Evolutionary conservation across 2,797 vertebrate species (phyloP).

Genomic region (Pseudopleuronectes americanus): DNA sequence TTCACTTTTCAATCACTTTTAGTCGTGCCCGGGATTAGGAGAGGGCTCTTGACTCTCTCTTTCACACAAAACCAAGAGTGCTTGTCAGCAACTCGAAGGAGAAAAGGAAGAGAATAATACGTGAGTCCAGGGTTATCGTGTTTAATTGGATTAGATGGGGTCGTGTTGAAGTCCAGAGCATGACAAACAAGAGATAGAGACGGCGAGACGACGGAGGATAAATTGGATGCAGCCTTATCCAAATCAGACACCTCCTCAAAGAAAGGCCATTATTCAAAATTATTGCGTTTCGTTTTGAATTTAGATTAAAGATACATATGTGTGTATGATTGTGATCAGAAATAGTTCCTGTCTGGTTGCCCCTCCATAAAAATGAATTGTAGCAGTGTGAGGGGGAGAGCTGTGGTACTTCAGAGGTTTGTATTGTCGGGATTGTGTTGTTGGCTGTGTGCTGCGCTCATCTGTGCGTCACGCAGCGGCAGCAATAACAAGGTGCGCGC

Average conservation of each 20-base stretch:
- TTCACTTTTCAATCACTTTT: slow-evolving; percentile 77
- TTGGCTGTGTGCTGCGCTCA: slow-evolving; percentile 58
- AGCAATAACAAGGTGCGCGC: slow-evolving; percentile 76
- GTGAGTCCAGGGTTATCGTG: slow-evolving; percentile 78
- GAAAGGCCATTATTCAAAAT: too few species aligned
- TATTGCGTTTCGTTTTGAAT: too few species aligned
- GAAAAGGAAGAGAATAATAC: slow-evolving; percentile 75
- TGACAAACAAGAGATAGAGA: slow-evolving; percentile 65
- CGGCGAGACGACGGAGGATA: slow-evolving; percentile 27
- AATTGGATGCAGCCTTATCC: background rate
- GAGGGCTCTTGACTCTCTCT: slow-evolving; percentile 80
- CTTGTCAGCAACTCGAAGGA: slow-evolving; percentile 78
- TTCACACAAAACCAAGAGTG: slow-evolving; percentile 79
- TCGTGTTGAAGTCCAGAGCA: slow-evolving; percentile 76
- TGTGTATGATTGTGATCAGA: background rate
- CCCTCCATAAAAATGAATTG: background rate
- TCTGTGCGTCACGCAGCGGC: slow-evolving; percentile 71
- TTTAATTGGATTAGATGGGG: slow-evolving; percentile 88
- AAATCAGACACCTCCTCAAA: background rate
- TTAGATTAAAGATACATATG: too few species aligned
- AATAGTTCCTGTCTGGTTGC: background rate
- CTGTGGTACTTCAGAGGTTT: slow-evolving; percentile 29
- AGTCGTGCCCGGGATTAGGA: slow-evolving; percentile 74
- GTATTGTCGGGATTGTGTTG: slow-evolving; percentile 51
- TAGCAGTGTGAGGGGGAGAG: slow-evolving; percentile 19